Evolutionary conservation across 2,797 vertebrate genomes (phyloP).

Genomic region (Serranus cabrilla): DNA sequence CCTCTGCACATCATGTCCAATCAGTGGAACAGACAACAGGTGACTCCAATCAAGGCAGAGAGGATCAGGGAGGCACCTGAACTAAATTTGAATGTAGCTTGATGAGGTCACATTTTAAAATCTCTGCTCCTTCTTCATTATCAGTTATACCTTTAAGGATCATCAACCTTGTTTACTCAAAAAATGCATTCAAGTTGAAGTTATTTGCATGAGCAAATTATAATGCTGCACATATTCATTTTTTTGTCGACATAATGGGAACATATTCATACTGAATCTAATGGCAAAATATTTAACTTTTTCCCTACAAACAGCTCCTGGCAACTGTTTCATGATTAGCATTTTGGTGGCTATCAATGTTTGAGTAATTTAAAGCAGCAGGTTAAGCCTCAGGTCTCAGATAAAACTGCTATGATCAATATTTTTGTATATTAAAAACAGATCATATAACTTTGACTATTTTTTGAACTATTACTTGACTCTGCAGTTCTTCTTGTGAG

Average conservation of each 20-base stretch:
- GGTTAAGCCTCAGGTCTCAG: not conserved
- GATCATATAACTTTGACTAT: not conserved
- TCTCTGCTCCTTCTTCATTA: not conserved
- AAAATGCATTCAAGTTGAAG: not conserved
- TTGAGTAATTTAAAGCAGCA: not conserved
- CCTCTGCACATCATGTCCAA: not conserved
- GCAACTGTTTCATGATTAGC: not conserved
- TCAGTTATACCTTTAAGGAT: not conserved
- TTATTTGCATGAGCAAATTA: not conserved
- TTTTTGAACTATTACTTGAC: no score
- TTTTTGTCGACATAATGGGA: not conserved
- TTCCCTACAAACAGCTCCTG: not conserved
- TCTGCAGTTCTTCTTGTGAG: not conserved
- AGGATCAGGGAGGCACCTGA: not conserved
- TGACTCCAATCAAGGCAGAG: not conserved
- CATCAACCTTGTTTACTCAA: not conserved
- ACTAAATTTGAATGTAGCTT: not conserved
- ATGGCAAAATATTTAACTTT: not conserved
- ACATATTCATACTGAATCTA: not conserved
- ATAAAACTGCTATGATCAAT: not conserved
- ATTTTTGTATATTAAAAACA: not conserved
- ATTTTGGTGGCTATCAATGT: not conserved
- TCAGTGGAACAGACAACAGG: conserved; percentile 2
- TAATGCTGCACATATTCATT: not conserved
- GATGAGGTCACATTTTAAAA: no score